phyloP scores from a whole-genome alignment of 2,888 invertebrate genomes.

The Oscheius sp. region DNA sequence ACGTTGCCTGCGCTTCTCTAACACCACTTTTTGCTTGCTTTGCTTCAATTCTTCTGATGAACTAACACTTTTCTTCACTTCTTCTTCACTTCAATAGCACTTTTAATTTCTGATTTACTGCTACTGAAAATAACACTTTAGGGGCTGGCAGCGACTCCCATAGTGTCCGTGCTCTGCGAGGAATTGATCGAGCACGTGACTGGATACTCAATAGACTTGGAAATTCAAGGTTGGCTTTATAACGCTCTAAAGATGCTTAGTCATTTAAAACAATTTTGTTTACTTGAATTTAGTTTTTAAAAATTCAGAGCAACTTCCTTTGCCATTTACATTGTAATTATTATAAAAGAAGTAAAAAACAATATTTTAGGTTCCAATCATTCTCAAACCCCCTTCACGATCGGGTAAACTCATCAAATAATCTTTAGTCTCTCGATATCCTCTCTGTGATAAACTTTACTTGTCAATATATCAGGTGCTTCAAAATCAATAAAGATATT shows the following conservation, averaged over 20 bases:
- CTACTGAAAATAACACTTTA: constrained; percentile 29
- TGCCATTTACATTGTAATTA: background rate
- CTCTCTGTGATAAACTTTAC: no score
- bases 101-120: background rate
- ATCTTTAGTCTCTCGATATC: constrained; percentile 10
- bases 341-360: background rate
- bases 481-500: no score
- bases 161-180: constrained; percentile 52
- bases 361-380: constrained; percentile 49
- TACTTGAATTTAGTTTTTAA: background rate
- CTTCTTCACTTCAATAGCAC: background rate
- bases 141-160: constrained; percentile 64
- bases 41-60: no score
- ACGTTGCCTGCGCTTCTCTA: constrained; percentile 38
- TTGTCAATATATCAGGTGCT: no score
- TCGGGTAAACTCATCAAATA: constrained; percentile 17
- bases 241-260: no score
- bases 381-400: constrained; percentile 58
- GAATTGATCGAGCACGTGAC: constrained; percentile 53
- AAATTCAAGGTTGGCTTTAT: constrained; percentile 36
- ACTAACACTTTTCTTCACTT: constrained; percentile 14
- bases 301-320: background rate
- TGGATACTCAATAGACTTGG: constrained; percentile 40
- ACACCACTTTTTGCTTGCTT: no score
- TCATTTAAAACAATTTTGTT: no score